These are phyloP conservation scores for Scrobipalpa costella DNA, from an alignment of 2,888 invertebrate species.

Conservation along the genomic window DNA sequence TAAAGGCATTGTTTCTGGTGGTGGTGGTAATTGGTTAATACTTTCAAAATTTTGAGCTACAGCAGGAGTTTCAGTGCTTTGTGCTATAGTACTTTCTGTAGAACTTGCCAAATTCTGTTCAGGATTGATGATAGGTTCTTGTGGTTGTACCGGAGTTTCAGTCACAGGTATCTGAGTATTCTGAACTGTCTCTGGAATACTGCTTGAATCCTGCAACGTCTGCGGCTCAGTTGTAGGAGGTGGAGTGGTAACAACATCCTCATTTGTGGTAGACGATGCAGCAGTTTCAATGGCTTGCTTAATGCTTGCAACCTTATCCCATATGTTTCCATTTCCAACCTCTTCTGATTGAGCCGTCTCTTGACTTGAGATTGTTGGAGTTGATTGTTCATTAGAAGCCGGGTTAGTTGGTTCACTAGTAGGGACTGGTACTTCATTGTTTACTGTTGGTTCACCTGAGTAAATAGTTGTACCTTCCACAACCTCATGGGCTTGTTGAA, in stretches of 20 bases:
- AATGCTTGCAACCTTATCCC: neutral
- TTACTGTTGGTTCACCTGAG: slow-evolving; percentile 51
- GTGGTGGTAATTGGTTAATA: slow-evolving; percentile 2
- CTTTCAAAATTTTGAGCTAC: slow-evolving; percentile 3
- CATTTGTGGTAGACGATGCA: neutral
- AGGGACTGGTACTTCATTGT: slow-evolving; percentile 36
- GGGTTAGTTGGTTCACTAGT: slow-evolving; percentile 37
- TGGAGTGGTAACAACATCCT: slow-evolving; percentile 5
- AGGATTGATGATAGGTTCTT: neutral
- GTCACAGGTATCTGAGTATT: neutral
- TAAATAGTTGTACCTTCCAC: slow-evolving; percentile 86
- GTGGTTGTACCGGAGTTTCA: neutral
- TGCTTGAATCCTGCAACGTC: neutral
- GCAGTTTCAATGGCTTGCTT: slow-evolving; percentile 1
- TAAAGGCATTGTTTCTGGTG: slow-evolving; percentile 11
- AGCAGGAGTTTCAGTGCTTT: neutral
- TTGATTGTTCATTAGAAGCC: slow-evolving; percentile 32
- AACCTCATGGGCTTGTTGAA: slow-evolving; percentile 72
- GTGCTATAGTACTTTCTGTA: neutral
- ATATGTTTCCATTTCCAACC: slow-evolving; percentile 14
- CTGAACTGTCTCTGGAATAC: neutral
- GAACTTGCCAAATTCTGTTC: slow-evolving; percentile 11
- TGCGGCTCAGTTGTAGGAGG: neutral
- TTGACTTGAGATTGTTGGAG: slow-evolving; percentile 18
- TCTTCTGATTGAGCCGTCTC: neutral